Base-by-base conservation (phyloP, 1,140 invertebrate genomes). In the Leptopilina boulardi region DNA sequence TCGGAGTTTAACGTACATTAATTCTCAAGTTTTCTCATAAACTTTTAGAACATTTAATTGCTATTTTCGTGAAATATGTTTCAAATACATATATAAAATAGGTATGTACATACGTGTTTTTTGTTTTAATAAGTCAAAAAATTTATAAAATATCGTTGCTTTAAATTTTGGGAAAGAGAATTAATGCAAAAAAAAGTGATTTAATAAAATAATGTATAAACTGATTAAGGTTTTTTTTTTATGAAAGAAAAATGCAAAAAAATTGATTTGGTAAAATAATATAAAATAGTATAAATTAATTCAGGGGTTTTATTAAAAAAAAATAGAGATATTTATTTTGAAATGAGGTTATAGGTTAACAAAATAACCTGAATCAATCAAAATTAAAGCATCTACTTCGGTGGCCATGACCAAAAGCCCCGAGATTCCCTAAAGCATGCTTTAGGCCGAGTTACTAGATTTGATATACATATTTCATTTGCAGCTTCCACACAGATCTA, bases 341-440 rank as follows among this genome's bases (percentile, higher is more conserved):
- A 26, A 19, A 19, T 21, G 54, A 56, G 54, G 21, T 56, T 56
- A 42, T 8, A 23, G 54, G 54, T 56, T n/a, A 56, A 56, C 21
- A 19, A 23, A 56, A 56, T 56, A 23, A 56, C 19, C 19, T 56
- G 54, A 19, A 56, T 56, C 21, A 56, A 56, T 56, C 54, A 56
- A 56, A 56, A 56, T 56, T 11, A 10, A 56, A 56, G 54, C 51
- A 56, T 56, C 51, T 56, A 56, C 51, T 51, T 51, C 47, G 47
- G 47, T 51, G 47, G 47, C 47, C 47, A 51, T 51, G 47, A 18
- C 47, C 47, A 51, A 42, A 51, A 51, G 47, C 47, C 47, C 18
- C 47, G 18, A 51, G 15, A 5, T 13, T 51, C 18, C 47, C 47
- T 19, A 51, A 56, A 56, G 51, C 51, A 21, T 10, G 9, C 21